Conservation (phyloP, 2,888 invertebrate genomes). For the Polyploca ridens region DNA sequence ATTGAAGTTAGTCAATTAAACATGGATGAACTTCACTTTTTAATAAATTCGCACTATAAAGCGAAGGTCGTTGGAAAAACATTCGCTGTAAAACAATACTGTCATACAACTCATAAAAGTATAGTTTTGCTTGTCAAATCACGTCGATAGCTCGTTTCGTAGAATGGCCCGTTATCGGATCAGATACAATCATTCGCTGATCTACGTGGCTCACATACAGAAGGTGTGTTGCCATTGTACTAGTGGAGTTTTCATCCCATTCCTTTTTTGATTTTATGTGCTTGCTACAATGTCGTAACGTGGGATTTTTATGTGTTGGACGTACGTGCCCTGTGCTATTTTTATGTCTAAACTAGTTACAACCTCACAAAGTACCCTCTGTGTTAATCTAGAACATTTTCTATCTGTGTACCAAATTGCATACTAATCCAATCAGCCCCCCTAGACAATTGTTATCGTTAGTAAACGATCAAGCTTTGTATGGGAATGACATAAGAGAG, state of each 20-base stretch:
- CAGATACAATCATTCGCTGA: not conserved
- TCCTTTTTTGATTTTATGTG: not conserved
- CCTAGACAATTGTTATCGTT: too few relatives aligned
- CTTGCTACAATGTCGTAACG: not conserved
- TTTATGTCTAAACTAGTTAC: too few relatives aligned
- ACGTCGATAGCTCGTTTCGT: conserved; percentile 10
- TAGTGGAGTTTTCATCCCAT: not conserved
- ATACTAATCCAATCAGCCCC: too few relatives aligned
- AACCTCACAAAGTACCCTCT: too few relatives aligned
- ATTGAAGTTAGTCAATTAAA: too few relatives aligned
- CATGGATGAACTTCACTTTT: conserved; percentile 15
- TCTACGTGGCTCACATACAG: not conserved
- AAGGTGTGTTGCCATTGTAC: not conserved
- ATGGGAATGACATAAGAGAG: too few relatives aligned
- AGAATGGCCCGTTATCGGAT: not conserved
- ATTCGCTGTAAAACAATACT: not conserved
- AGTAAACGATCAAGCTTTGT: too few relatives aligned
- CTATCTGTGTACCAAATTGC: too few relatives aligned
- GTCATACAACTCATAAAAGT: conserved; percentile 21
- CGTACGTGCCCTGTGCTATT: too few relatives aligned
- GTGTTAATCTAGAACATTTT: too few relatives aligned
- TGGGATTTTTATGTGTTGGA: too few relatives aligned
- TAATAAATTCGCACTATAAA: conserved; percentile 24
- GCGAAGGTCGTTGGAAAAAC: not conserved
- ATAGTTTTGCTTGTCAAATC: conserved; percentile 16